Evolutionary conservation across 2,888 invertebrate genomes (phyloP), one percentile per base, ranked within the genome.

Genomic region (Leucozona laternaria): DNA sequence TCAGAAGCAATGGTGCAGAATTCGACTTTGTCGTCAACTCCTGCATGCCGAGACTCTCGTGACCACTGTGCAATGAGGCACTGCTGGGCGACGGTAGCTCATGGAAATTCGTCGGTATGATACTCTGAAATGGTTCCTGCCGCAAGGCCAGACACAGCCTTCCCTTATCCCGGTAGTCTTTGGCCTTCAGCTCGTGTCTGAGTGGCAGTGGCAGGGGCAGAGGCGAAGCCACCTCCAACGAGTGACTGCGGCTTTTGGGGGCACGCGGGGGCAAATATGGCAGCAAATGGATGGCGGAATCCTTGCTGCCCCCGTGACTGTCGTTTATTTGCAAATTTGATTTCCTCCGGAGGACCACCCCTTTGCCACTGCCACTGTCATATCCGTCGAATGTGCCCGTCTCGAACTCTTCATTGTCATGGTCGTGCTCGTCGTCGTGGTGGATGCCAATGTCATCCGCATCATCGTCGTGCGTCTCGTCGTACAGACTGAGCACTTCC

Each of bases 21-120:
- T 91, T 92, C 62, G 93, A 93, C 88, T 93, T 93, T 58, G 92
- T 92, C 60, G 91, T 91, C 79, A 92, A 90, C 88, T 93, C 92
- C 89, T 92, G 92, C 62, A 92, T 90, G 88, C 90, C 91, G 31
- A 91, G 89, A 80, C 91, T 91, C 70, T 91, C 91, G 84, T 91
- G 90, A 20, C 91, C 92, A 89, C 92, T 93, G 89, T 92, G 92
- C 88, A 93, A 83, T 2, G 93, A 93, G 37, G 92, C 92, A 88
- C 92, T 93, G 88, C 92, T 92, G 45, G 92, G 92, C 53, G 93
- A 93, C 17, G 92, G 93, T 84, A 92, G 88, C 84, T 93, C 93
- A 78, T 91, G 90, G 73, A 92, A 92, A 81, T 92, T 91, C 79
- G 91, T 89, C 57, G 92, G 90, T 78, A 92, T 88, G 85, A 92